phyloP scores from a whole-genome alignment of 2,797 vertebrate species.

The Sarcophilus harrisii region DNA sequence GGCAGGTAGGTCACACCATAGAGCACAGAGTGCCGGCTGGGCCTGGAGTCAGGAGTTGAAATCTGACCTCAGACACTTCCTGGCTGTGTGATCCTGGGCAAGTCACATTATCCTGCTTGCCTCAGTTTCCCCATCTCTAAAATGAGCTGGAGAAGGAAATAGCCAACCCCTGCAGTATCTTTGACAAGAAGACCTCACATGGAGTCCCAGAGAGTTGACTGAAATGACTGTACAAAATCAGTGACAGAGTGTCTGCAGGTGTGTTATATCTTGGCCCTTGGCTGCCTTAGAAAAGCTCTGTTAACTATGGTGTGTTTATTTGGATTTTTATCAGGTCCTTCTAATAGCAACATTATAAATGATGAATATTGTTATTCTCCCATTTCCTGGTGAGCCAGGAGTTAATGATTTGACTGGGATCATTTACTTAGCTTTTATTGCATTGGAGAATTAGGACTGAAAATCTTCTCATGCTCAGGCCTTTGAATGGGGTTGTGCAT shows the following conservation, averaged over 20 bases:
- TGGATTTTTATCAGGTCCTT: neutral
- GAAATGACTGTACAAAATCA: neutral
- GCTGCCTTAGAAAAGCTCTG: too few relatives aligned
- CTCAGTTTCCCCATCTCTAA: neutral
- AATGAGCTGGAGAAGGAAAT: neutral
- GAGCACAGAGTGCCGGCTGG: neutral
- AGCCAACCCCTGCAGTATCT: neutral
- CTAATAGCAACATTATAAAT: neutral
- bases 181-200: neutral
- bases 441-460: conserved; percentile 22
- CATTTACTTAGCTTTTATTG: conserved; percentile 31
- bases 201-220: neutral
- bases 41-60: neutral
- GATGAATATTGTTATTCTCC: neutral
- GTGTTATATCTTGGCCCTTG: neutral
- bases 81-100: neutral
- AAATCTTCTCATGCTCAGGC: neutral
- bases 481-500: neutral
- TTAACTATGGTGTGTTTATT: neutral
- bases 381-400: neutral
- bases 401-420: neutral
- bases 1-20: neutral
- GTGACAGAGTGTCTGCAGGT: neutral
- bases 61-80: neutral
- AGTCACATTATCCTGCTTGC: neutral